Percentiles rank a stretch among this genome's conserved stretches.
These are phyloP conservation scores for Elachura formosa DNA, from an alignment of 2,113 vertebrate species.

Conservation along the genomic window DNA sequence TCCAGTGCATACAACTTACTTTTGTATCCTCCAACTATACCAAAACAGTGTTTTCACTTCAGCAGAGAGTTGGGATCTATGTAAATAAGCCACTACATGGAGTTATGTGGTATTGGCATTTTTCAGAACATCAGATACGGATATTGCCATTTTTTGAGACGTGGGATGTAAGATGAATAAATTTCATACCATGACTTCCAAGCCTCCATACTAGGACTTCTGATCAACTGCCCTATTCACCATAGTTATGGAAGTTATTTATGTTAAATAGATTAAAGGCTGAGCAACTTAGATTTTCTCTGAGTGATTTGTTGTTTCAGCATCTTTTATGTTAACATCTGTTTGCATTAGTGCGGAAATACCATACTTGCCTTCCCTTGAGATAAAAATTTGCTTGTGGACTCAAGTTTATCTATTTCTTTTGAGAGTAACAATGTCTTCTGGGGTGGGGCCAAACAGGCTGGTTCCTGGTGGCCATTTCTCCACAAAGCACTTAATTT, in stretches of 20 bases:
- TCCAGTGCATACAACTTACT: background rate
- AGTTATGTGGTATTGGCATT: background rate
- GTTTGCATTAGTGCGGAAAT: background rate
- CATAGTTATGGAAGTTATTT: constrained; percentile 37
- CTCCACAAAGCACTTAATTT: background rate
- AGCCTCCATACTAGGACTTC: constrained; percentile 1
- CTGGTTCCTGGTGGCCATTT: background rate
- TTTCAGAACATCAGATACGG: background rate
- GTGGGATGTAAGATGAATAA: constrained; percentile 29
- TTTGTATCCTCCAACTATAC: background rate
- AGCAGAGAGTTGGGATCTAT: background rate
- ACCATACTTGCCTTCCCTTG: background rate
- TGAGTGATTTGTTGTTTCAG: constrained; percentile 7
- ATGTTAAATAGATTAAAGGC: constrained; percentile 26
- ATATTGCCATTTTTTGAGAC: background rate
- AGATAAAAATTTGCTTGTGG: background rate
- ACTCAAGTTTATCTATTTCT: background rate
- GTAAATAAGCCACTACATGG: background rate
- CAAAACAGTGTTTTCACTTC: background rate
- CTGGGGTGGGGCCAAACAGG: background rate
- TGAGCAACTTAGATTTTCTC: background rate
- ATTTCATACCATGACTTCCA: constrained; percentile 51
- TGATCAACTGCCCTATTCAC: constrained; percentile 35
- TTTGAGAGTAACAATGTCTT: background rate
- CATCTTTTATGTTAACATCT: background rate